phyloP scores from a whole-genome alignment of 2,888 invertebrate genomes.

The Drosophila melanocephala region DNA sequence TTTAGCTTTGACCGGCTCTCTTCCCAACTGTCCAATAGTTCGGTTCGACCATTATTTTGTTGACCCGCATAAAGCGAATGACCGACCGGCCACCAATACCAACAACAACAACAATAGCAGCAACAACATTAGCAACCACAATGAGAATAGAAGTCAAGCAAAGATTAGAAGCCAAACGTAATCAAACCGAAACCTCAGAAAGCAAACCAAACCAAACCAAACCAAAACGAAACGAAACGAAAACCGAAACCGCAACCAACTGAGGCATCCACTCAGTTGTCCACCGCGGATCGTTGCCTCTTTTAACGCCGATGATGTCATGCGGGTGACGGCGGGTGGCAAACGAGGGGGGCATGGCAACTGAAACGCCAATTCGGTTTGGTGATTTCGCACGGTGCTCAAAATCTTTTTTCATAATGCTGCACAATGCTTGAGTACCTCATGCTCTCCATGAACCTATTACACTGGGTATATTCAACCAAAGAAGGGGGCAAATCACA shows the following conservation, averaged over 20 bases:
- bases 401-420: slow-evolving; percentile 51
- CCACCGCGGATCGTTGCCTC: slow-evolving; percentile 56
- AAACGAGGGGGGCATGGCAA: slow-evolving; percentile 21
- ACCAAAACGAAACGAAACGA: not conserved
- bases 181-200: slow-evolving; percentile 55
- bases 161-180: slow-evolving; percentile 48
- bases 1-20: slow-evolving; percentile 12
- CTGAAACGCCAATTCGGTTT: slow-evolving; percentile 52
- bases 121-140: not conserved
- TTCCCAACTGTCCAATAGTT: not conserved
- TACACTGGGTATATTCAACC: slow-evolving; percentile 3
- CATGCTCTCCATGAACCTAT: not conserved
- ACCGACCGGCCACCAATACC: slow-evolving; percentile 34
- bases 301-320: slow-evolving; percentile 69
- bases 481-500: not conserved
- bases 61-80: slow-evolving; percentile 62
- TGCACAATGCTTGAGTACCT: slow-evolving; percentile 34
- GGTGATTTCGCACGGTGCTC: slow-evolving; percentile 69
- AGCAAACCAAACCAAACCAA: slow-evolving; percentile 42
- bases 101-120: slow-evolving; percentile 26
- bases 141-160: slow-evolving; percentile 21
- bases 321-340: slow-evolving; percentile 32
- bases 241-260: slow-evolving; percentile 39
- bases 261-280: slow-evolving; percentile 56
- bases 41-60: slow-evolving; percentile 6